Evolutionary conservation across 2,888 invertebrate genomes (phyloP).

Genomic region (Melanophora roralis): DNA sequence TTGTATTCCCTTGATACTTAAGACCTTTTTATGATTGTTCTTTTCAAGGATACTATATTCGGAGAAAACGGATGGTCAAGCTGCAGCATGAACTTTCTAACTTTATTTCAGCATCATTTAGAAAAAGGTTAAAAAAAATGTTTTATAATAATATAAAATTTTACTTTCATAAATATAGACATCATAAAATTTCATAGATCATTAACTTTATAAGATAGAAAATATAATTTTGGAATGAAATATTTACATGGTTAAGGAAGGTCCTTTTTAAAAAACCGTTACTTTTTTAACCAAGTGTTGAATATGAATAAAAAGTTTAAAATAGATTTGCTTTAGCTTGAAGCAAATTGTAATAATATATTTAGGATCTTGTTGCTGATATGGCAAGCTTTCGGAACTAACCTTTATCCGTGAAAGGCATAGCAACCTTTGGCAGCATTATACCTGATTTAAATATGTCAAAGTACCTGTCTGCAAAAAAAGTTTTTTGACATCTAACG

Average conservation of each 20-base stretch:
- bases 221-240: constrained; percentile 6
- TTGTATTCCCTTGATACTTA: constrained; percentile 43
- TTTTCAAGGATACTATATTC: constrained; percentile 53
- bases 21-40: constrained; percentile 38
- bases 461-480: too few relatives aligned
- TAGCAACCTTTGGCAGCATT: too few relatives aligned
- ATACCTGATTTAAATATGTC: too few relatives aligned
- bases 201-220: constrained; percentile 49
- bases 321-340: too few relatives aligned
- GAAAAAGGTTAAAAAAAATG: constrained; percentile 40
- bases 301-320: too few relatives aligned
- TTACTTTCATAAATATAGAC: constrained; percentile 37
- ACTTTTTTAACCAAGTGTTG: not conserved
- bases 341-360: too few relatives aligned
- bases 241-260: not conserved
- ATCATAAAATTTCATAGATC: constrained; percentile 56
- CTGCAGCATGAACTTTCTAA: constrained; percentile 42
- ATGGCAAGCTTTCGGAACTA: too few relatives aligned
- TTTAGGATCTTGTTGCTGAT: too few relatives aligned
- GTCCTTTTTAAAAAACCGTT: constrained; percentile 34
- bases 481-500: too few relatives aligned
- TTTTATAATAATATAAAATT: constrained; percentile 20
- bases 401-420: too few relatives aligned
- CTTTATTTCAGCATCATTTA: constrained; percentile 22
- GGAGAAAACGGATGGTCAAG: not conserved